phyloP scores from a whole-genome alignment of 1,140 invertebrate genomes.

The Potamilus streckersoni region DNA sequence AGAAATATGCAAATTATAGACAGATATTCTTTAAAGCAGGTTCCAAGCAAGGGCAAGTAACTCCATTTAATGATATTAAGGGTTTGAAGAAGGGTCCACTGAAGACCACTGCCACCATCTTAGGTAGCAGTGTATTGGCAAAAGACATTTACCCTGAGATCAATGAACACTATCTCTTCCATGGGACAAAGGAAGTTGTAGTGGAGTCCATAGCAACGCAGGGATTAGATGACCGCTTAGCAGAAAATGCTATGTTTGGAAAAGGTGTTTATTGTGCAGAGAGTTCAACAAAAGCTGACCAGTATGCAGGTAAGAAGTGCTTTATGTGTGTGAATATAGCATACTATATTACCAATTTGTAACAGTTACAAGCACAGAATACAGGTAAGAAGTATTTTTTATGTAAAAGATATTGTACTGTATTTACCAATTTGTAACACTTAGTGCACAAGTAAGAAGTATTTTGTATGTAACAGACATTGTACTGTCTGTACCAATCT shows the following conservation, averaged over 20 bases:
- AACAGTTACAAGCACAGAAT: no score
- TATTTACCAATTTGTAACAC: no score
- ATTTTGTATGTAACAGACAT: no score
- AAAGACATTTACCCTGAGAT: slow-evolving; percentile 43
- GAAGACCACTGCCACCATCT: slow-evolving; percentile 26
- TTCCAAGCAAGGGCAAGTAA: slow-evolving; percentile 10
- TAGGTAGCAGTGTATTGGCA: background rate
- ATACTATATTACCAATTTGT: no score
- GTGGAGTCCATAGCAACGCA: slow-evolving; percentile 35
- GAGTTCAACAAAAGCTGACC: slow-evolving; percentile 55
- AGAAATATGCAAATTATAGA: slow-evolving; percentile 41
- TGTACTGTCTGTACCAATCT: no score
- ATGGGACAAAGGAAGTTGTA: slow-evolving; percentile 46
- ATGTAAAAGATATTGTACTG: no score
- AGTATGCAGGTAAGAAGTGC: slow-evolving; percentile 49
- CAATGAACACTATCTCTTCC: slow-evolving; percentile 59
- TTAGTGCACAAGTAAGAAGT: no score
- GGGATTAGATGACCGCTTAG: slow-evolving; percentile 46
- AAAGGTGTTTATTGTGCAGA: slow-evolving; percentile 51
- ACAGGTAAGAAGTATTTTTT: no score
- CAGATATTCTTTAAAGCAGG: slow-evolving; percentile 39
- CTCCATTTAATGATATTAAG: slow-evolving; percentile 12
- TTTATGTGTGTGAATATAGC: no score
- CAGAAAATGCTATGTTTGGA: slow-evolving; percentile 49
- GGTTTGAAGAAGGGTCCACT: slow-evolving; percentile 29